Conservation (phyloP, 2,113 vertebrate species). For the Bambusicola thoracicus region DNA sequence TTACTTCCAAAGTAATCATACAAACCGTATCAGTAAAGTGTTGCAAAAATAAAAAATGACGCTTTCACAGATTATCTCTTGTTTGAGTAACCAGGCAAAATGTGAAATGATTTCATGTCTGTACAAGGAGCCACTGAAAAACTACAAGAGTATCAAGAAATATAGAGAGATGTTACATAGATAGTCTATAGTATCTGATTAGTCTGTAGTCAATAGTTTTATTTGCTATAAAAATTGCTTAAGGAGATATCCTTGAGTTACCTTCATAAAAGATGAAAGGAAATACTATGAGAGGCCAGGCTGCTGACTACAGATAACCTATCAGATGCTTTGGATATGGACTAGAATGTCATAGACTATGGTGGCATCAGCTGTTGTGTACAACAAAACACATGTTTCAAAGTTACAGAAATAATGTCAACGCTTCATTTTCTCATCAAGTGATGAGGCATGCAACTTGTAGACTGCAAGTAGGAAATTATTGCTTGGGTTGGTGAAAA, state of each 20-base stretch:
- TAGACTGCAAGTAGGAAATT: not conserved
- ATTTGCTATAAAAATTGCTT: not conserved
- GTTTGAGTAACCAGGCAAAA: not conserved
- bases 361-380: not conserved
- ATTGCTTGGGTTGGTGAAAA: not conserved
- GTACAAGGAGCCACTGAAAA: not conserved
- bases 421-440: not conserved
- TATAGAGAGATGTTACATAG: not conserved
- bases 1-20: slow-evolving; percentile 25
- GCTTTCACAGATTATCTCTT: slow-evolving; percentile 24
- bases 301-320: not conserved
- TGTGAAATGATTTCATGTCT: slow-evolving; percentile 6
- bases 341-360: not conserved
- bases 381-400: not conserved
- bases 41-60: not conserved
- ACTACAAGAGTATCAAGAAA: not conserved
- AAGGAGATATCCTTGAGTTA: not conserved
- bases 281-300: not conserved
- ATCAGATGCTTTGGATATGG: not conserved
- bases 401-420: not conserved
- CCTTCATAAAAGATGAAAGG: not conserved
- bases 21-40: not conserved
- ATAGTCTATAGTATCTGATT: not conserved
- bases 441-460: not conserved
- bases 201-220: not conserved